Evolutionary conservation across 2,113 vertebrate genomes (phyloP), one percentile per base, ranked within the genome.

Genomic region (Corvus moneduloides): DNA sequence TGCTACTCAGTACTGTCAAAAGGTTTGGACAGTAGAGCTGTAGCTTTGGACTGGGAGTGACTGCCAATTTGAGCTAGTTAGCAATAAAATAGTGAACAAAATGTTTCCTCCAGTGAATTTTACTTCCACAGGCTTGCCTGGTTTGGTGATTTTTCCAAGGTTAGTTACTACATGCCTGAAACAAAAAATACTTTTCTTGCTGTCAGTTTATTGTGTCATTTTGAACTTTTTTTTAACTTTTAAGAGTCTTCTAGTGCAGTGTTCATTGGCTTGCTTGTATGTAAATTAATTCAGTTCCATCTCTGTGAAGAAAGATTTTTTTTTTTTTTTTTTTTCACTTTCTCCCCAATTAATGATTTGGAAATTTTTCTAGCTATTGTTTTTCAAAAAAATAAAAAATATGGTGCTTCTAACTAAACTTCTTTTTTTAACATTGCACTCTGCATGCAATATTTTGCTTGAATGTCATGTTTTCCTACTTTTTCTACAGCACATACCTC

Each of bases 391-490:
- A 76, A 32, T 51, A 73, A 55, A 62, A 89, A 59, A 16, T 20
- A 46, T 4, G 2, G 4, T 69, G 32, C 11, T 16, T 67, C 33
- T 89, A 83, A 93, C 95, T 77, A 91, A 89, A 74, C 9, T 69
- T 16, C 14, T 10, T 27, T 71, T 32, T 37, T 10, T 0, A 71
- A 18, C n/a, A 48, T 16, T 85, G 32, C 15, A 37, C 63, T 56
- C 67, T 71, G 22, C 30, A 61, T 44, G 16, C 27, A 95, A 37
- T 93, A 71, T 95, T 96, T 95, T 90, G 19, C 62, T 78, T 90
- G 44, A 72, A 72, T 77, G 62, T 90, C 56, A 73, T 41, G 8
- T 89, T 96, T 95, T 83, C 62, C 27, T 91, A 30, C 18, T 1
- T 92, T 82, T 92, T 33, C 88, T 86, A 89, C 16, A 89, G 35